phyloP scores from a whole-genome alignment of 64 coral and sea anemone species.

The Anthopleura sola region DNA sequence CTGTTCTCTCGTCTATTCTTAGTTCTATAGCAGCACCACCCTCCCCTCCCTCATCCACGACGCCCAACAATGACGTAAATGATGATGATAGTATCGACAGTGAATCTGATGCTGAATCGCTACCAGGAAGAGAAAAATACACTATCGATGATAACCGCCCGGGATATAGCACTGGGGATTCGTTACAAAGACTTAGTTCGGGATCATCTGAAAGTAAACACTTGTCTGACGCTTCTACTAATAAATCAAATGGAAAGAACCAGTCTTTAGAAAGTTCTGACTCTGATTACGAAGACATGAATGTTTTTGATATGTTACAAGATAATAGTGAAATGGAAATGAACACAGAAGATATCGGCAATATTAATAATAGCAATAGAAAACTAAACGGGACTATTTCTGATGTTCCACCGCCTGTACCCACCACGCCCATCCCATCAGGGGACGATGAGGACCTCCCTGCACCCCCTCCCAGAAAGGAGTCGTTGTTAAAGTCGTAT shows the following conservation, averaged over 20 bases:
- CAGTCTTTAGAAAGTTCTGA: background rate
- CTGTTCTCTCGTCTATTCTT: constrained; percentile 62
- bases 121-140: background rate
- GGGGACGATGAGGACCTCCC: constrained; percentile 55
- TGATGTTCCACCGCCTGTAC: constrained; percentile 66
- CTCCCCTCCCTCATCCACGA: background rate
- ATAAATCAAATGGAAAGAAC: constrained; percentile 7
- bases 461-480: constrained; percentile 39
- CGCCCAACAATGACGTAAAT: constrained; percentile 1
- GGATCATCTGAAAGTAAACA: constrained; percentile 10
- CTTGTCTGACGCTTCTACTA: constrained; percentile 34
- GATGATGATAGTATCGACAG: constrained; percentile 45
- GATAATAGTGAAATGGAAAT: constrained; percentile 82
- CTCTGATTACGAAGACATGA: constrained; percentile 59
- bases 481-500: constrained; percentile 38
- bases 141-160: background rate
- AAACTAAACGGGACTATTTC: background rate
- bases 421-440: constrained; percentile 80
- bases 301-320: constrained; percentile 86
- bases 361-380: background rate
- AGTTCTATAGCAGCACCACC: constrained; percentile 14
- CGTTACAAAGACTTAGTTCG: background rate
- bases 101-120: constrained; percentile 37
- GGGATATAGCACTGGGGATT: constrained; percentile 1
- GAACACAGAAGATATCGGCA: constrained; percentile 33